phyloP scores from a whole-genome alignment of 2,888 invertebrate genomes.

The Griposia aprilina region DNA sequence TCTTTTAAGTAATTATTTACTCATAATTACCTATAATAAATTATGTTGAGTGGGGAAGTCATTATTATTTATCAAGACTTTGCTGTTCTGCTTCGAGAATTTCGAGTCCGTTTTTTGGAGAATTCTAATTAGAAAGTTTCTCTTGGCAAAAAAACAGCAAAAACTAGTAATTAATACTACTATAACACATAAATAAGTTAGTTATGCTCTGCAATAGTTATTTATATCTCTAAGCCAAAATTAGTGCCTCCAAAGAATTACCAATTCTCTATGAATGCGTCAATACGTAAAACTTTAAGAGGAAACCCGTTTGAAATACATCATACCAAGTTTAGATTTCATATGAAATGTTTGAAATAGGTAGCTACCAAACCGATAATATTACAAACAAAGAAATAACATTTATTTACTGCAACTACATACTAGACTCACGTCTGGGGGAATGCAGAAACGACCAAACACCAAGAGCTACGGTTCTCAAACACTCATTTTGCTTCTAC shows the following conservation, averaged over 20 bases:
- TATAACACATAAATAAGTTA: not conserved
- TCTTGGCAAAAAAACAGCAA: not conserved
- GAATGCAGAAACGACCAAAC: not conserved
- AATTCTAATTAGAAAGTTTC: not conserved
- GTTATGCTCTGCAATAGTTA: not conserved
- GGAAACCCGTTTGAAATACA: not conserved
- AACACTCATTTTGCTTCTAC: not conserved
- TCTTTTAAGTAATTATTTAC: conserved; percentile 59
- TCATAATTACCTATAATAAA: conserved; percentile 57
- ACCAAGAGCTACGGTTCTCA: not conserved
- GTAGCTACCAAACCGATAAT: not conserved
- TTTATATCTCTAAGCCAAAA: not conserved
- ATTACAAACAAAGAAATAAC: not conserved
- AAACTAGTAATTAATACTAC: not conserved
- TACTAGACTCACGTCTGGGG: not conserved
- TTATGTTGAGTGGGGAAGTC: conserved; percentile 39
- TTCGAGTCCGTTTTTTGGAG: not conserved
- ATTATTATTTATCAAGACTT: conserved; percentile 42
- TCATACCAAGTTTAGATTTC: not conserved
- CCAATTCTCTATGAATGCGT: not conserved
- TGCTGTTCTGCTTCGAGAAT: conserved; percentile 10
- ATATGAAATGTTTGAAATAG: not conserved
- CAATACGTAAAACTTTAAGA: not conserved
- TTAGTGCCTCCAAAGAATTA: not conserved
- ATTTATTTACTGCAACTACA: not conserved